These are phyloP conservation scores for Scytalopus superciliaris DNA, from an alignment of 2,113 vertebrate genomes.

Conservation along the genomic window DNA sequence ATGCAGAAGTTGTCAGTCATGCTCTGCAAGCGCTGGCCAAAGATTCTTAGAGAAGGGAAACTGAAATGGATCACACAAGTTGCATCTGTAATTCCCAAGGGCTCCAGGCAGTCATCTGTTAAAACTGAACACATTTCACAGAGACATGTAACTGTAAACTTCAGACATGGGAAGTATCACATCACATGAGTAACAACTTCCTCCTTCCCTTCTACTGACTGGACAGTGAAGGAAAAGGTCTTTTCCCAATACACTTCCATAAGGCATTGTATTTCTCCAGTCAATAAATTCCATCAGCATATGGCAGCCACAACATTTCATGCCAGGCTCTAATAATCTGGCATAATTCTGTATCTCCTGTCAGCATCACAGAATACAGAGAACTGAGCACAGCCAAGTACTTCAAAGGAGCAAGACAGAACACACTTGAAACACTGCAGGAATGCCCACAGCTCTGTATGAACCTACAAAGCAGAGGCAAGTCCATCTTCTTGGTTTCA, in stretches of 20 bases:
- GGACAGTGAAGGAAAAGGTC: background rate
- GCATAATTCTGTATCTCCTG: background rate
- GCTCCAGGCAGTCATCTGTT: slow-evolving; percentile 79
- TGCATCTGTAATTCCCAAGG: slow-evolving; percentile 84
- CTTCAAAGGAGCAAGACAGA: background rate
- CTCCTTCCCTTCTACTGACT: background rate
- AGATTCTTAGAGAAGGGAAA: slow-evolving; percentile 83
- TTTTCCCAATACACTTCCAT: background rate
- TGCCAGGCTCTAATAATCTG: background rate
- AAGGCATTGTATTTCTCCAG: background rate
- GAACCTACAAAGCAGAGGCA: background rate
- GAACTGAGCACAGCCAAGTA: background rate
- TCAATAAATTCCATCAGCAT: background rate
- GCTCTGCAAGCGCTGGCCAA: slow-evolving; percentile 82
- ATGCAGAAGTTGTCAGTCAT: slow-evolving; percentile 82
- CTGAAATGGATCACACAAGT: slow-evolving; percentile 86
- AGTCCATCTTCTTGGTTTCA: background rate
- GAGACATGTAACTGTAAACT: background rate
- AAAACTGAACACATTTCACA: slow-evolving; percentile 76
- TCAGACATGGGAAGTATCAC: background rate
- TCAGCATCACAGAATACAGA: background rate
- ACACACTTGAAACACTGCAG: background rate
- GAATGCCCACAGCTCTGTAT: background rate
- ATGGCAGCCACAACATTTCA: background rate
- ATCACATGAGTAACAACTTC: background rate